Evolutionary conservation across 2,888 invertebrate species (phyloP), one percentile per base, ranked within the genome.

Genomic region (Hypena proboscidalis): DNA sequence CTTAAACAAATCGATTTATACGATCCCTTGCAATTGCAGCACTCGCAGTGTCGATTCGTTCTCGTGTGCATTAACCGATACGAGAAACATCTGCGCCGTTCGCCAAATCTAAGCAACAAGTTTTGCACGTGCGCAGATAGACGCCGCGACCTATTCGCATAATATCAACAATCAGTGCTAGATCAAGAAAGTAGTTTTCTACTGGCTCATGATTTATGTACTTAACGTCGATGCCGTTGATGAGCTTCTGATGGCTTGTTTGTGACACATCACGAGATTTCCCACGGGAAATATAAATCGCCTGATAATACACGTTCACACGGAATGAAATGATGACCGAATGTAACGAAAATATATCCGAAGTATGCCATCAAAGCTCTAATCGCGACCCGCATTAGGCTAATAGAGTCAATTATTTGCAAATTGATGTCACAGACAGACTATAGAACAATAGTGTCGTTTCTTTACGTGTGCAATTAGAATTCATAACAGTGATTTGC

Each of bases 1-100:
- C 70, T 71, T 71, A 70, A 76, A 80, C 77, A 73, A 78, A 82
- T 82, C 80, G 77, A 77, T 81, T 76, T 69, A 67, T 73, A 61
- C 65, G 70, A 70, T 71, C 67, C 67, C 67, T 67, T 72, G 74
- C 75, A 74, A 68, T 71, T 73, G 77, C 73, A 71, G 63, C 67
- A 70, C 67, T 75, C 57, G 60, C 54, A 51, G 62, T 67, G 58
- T 59, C 60, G 47, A 64, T 67, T 57, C 32, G 67, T 69, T 77
- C 66, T 66, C 58, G 62, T 70, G 50, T 60, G 66, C 58, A 70
- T 70, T 66, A 62, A 69, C 68, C 58, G 67, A 69, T 74, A 74
- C 71, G 57, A 58, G 36, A 52, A 46, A 58, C 66, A 58, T 65
- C 53, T 58, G 58, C 46, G 61, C 51, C 55, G 58, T 70, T 70